phyloP scores from a whole-genome alignment of 2,888 invertebrate genomes.

The Rhodophaea formosa region DNA sequence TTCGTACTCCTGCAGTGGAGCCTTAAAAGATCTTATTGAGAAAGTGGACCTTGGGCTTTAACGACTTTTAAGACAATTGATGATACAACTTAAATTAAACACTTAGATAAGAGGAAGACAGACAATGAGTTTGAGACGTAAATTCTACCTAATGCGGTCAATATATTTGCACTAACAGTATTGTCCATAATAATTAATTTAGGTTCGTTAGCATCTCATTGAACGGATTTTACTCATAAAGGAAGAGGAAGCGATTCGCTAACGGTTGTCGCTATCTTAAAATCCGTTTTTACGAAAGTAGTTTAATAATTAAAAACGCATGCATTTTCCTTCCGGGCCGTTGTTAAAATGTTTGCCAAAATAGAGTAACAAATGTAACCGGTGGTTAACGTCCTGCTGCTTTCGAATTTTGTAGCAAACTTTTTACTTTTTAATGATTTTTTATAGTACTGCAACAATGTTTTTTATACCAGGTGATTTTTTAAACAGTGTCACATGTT shows the following conservation, averaged over 20 bases:
- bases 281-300: background rate
- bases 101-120: too few species aligned
- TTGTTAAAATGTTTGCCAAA: conserved; percentile 19
- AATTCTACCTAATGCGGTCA: background rate
- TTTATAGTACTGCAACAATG: too few species aligned
- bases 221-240: conserved; percentile 37
- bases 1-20: too few species aligned
- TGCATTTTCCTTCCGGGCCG: background rate
- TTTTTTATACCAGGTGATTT: too few species aligned
- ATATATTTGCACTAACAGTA: conserved; percentile 32
- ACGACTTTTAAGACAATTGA: too few species aligned
- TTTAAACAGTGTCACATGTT: too few species aligned
- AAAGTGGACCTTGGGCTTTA: too few species aligned
- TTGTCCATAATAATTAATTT: conserved; percentile 61
- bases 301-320: background rate
- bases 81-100: too few species aligned
- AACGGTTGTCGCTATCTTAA: conserved; percentile 17
- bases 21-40: too few species aligned
- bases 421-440: too few species aligned
- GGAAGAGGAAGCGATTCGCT: conserved; percentile 33
- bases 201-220: conserved; percentile 66
- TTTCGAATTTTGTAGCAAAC: background rate
- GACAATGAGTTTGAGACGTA: too few species aligned
- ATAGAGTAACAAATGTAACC: background rate
- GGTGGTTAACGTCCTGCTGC: background rate